Evolutionary conservation across 2,888 invertebrate species (phyloP), one percentile per base, ranked within the genome.

Genomic region (Cyaniris semiargus): DNA sequence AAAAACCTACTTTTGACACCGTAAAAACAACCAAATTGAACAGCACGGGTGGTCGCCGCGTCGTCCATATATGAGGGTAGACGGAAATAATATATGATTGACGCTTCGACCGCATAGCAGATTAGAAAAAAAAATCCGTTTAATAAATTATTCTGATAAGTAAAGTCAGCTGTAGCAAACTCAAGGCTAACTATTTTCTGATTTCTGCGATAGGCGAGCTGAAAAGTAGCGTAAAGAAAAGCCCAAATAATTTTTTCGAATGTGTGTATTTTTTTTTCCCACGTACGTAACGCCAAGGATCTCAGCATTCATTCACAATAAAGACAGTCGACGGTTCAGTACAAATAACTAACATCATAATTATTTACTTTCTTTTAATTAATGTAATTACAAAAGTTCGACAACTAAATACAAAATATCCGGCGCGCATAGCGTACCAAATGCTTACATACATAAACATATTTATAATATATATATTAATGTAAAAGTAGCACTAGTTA

Each of bases 341-440:
- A 90, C 87, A 86, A 89, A 90, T 88, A 88, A 88, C 89, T 90
- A 90, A 90, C 89, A 87, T 87, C 84, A 80, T 82, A 53, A 53
- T 53, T 53, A 80, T 79, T 81, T 80, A 81, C 85, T 84, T 85
- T 85, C 84, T 87, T 88, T 86, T 90, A 89, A 89, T 88, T 74
- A 74, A 88, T 91, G 86, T 92, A 93, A 93, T 93, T 93, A 93
- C 93, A 93, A 91, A 89, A 89, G 89, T 90, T 86, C 88, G 89
- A 89, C 89, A 91, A 93, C 92, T 93, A 93, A 93, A 93, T 92
- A 92, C 89, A 93, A 90, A 89, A 87, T 81, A 82, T 81, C 76
- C 86, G 87, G 88, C 87, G 88, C 90, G 92, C 93, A 93, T 87
- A 88, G 93, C 93, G 92, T 84, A 86, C 90, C 89, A 83, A 87